Conservation (phyloP, 1,140 invertebrate genomes). For the Eciton burchellii region DNA sequence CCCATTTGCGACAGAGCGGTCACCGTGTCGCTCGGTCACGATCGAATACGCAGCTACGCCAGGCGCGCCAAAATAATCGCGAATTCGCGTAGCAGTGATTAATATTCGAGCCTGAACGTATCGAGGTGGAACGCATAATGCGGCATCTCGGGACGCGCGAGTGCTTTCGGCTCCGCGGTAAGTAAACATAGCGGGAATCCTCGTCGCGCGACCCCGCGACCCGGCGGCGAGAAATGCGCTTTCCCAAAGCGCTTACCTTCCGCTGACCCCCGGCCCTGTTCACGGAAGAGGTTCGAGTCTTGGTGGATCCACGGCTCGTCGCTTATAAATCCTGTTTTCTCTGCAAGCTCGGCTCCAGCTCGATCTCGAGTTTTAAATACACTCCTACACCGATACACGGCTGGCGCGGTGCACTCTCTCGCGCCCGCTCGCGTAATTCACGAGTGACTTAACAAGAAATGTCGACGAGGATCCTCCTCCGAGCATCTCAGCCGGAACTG, state of each 20-base stretch:
- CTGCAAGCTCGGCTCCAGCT: background rate
- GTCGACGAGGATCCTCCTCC: background rate
- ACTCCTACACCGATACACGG: background rate
- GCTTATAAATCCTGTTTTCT: conserved; percentile 6
- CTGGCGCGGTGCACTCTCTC: background rate
- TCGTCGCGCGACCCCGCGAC: too few relatives aligned
- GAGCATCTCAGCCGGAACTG: background rate
- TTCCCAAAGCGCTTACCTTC: background rate
- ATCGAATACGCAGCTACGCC: conserved; percentile 22
- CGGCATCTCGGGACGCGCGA: background rate
- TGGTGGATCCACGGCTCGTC: background rate
- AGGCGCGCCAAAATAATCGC: background rate
- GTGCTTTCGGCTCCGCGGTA: too few relatives aligned
- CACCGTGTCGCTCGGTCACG: conserved; percentile 48
- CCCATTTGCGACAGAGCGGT: conserved; percentile 56
- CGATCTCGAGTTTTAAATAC: background rate
- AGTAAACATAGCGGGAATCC: too few relatives aligned
- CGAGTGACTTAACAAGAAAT: background rate
- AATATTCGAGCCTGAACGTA: background rate
- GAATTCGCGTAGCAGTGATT: conserved; percentile 3
- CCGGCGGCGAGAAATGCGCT: too few relatives aligned
- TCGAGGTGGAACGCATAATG: background rate
- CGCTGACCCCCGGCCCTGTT: background rate
- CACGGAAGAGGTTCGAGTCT: background rate
- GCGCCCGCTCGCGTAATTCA: background rate